Base-by-base conservation (phyloP, 2,113 vertebrate genomes). In the Neogobius melanostomus region DNA sequence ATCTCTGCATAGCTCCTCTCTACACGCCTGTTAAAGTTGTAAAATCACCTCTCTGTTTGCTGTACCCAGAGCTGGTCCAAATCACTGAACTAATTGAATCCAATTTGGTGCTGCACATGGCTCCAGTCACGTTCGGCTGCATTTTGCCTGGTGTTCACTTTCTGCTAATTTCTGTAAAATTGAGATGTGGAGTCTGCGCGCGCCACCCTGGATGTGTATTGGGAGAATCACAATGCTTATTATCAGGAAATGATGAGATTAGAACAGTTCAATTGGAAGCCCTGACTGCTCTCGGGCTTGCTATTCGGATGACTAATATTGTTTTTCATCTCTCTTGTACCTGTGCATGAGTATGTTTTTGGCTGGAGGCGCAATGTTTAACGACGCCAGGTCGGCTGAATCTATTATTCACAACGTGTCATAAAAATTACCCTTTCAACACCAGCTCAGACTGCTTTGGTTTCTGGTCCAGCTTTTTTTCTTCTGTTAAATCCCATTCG, bases 51-150 rank as follows among this genome's bases (percentile, higher is more conserved):
- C 60, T 84, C 75, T 71, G 77, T 81, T 85, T 76, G 60, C 76
- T 49, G 76, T 86, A 81, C 82, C 4, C n/a, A 42, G 45, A 51
- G 66, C 63, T 64, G 6, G 44, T 77, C 62, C 53, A 70, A 86
- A 73, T 79, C 66, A 74, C 77, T 7, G 0, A 65, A 67, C 81
- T 91, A 89, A 92, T 91, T 91, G 72, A 91, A 87, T 90, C 74
- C 84, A 88, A 82, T 90, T 87, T 86, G 62, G 78, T 76, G 62
- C 89, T 91, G 78, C 87, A 84, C 84, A 57, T 82, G 75, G 48
- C 71, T 71, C 73, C 70, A 56, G 69, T 86, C 80, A 80, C 85
- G 73, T 85, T 67, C 60, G 6, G 61, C 74, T 82, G 82, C 72
- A 45, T 81, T 85, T 57, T 76, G 71, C 82, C 71, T 63, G 71